Conservation (phyloP, 2,113 vertebrate species). For the Rattus norvegicus region DNA sequence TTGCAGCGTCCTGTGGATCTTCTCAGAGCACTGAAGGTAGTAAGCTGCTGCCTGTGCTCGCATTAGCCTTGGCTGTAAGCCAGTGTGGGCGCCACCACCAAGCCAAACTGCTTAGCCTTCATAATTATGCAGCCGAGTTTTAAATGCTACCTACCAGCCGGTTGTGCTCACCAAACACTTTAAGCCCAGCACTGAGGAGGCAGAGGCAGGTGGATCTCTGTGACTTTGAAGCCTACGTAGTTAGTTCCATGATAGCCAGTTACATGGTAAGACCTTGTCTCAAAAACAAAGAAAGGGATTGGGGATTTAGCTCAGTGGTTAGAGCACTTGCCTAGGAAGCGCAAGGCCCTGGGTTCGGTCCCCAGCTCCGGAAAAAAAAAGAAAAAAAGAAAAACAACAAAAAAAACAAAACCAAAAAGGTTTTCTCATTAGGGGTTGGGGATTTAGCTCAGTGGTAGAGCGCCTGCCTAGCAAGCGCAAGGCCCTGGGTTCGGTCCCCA, state of each 20-base stretch:
- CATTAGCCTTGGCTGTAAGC: background rate
- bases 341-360: too few species aligned
- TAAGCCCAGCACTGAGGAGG: background rate
- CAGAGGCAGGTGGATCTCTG: background rate
- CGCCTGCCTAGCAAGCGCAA: too few species aligned
- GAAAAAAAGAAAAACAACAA: too few species aligned
- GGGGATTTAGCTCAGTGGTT: too few species aligned
- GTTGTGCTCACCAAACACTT: background rate
- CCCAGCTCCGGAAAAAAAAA: too few species aligned
- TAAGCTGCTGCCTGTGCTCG: background rate
- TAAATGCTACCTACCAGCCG: background rate
- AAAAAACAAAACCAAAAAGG: too few species aligned
- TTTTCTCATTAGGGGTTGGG: too few species aligned
- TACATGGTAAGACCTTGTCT: background rate
- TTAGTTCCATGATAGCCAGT: background rate
- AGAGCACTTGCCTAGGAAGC: too few species aligned
- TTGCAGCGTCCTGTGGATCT: accelerated
- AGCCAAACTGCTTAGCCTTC: background rate
- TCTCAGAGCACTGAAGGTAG: background rate
- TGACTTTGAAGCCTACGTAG: background rate
- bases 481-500: too few species aligned
- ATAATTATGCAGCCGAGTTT: background rate
- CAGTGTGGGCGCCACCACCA: background rate
- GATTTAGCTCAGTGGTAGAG: too few species aligned
- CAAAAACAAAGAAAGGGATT: background rate